phyloP scores from a whole-genome alignment of 2,113 vertebrate species.

The Haemorhous mexicanus region DNA sequence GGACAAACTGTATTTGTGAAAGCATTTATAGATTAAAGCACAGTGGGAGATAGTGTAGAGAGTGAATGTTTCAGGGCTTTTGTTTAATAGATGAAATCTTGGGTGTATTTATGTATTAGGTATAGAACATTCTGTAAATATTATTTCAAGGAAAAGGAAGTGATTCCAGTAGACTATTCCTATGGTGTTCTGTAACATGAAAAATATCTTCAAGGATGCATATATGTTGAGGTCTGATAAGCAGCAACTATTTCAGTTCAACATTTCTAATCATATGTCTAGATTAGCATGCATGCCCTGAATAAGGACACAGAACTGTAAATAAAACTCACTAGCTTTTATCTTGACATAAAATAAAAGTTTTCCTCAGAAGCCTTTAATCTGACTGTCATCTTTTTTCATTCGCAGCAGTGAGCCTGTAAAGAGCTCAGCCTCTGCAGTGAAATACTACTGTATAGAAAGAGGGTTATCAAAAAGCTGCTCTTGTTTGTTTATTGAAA shows the following conservation, averaged over 20 bases:
- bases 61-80: neutral
- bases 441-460: neutral
- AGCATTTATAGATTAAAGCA: neutral
- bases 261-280: neutral
- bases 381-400: conserved; percentile 23
- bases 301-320: neutral
- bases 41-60: neutral
- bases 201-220: neutral
- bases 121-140: neutral
- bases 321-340: conserved; percentile 14
- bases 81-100: neutral
- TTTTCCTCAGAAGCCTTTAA: conserved; percentile 37
- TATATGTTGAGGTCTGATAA: neutral
- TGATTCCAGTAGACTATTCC: neutral
- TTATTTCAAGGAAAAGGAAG: neutral
- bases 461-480: conserved; percentile 36
- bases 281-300: neutral
- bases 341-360: conserved; percentile 34
- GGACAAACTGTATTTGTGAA: neutral
- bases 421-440: conserved; percentile 30
- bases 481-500: conserved; percentile 55
- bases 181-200: neutral
- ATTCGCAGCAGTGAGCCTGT: conserved; percentile 18
- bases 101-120: neutral
- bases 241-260: neutral